Conservation (phyloP, 2,888 invertebrate genomes). For the Aspidapion aeneum region DNA sequence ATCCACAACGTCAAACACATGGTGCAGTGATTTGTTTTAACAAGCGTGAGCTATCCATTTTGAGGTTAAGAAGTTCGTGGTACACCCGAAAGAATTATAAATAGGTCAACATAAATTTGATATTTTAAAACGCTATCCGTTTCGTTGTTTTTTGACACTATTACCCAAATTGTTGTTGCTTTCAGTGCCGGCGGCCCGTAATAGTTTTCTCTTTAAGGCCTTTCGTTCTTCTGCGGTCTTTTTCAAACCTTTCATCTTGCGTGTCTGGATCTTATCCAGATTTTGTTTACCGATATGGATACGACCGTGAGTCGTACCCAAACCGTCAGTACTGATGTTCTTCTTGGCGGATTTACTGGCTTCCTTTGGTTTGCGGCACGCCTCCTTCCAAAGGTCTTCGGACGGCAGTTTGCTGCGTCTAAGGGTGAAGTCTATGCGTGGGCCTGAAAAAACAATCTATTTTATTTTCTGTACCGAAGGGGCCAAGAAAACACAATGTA, state of each 20-base stretch:
- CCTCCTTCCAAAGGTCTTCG: slow-evolving; percentile 80
- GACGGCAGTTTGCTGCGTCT: slow-evolving; percentile 87
- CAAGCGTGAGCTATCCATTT: no score
- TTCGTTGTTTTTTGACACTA: neutral
- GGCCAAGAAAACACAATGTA: no score
- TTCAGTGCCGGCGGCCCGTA: slow-evolving; percentile 12
- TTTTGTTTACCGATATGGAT: slow-evolving; percentile 93
- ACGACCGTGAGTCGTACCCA: slow-evolving; percentile 87
- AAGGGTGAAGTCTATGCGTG: slow-evolving; percentile 81
- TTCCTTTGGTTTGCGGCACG: slow-evolving; percentile 76
- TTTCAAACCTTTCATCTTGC: slow-evolving; percentile 86
- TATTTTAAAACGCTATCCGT: neutral
- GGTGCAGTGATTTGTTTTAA: no score
- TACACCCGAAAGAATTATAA: no score
- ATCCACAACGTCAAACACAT: no score
- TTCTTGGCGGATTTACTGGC: slow-evolving; percentile 81
- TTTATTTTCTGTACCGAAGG: no score
- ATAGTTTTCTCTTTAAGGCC: slow-evolving; percentile 34
- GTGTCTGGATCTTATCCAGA: slow-evolving; percentile 77
- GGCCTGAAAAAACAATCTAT: slow-evolving; percentile 58
- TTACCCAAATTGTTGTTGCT: slow-evolving; percentile 12
- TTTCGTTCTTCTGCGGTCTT: slow-evolving; percentile 70
- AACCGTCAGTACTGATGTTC: slow-evolving; percentile 81
- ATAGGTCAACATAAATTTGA: no score
- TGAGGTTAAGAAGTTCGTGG: no score